A percentile compares a stretch with the other conserved stretches of the same genome.
Evolutionary conservation across 2,797 vertebrate genomes (phyloP).

Genomic region (Macroramphosus scolopax): DNA sequence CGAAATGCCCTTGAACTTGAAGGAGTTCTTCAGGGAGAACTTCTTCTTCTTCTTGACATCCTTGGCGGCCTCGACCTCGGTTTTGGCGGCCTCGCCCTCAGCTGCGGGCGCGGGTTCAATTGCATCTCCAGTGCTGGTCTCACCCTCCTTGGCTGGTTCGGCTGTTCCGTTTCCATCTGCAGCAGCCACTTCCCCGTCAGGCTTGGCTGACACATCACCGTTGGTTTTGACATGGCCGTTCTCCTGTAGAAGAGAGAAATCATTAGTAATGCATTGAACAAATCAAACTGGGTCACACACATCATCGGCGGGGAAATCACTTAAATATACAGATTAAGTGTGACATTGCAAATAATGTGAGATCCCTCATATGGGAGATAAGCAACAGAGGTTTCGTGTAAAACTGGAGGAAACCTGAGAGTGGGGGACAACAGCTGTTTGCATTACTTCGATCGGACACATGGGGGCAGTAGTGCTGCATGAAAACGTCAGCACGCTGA

Average conservation of each 20-base stretch:
- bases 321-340: too few species aligned
- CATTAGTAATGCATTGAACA: conserved; percentile 15
- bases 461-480: conserved; percentile 63
- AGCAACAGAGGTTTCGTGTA: too few species aligned
- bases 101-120: conserved; percentile 84
- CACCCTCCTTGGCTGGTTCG: conserved; percentile 76
- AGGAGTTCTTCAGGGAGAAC: conserved; percentile 93
- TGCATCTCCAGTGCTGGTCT: conserved; percentile 72
- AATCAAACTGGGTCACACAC: conserved; percentile 2
- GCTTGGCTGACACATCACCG: conserved; percentile 86
- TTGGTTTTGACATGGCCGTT: conserved; percentile 93
- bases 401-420: too few species aligned
- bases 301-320: too few species aligned
- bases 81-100: conserved; percentile 76
- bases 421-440: conserved; percentile 47
- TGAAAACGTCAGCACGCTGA: conserved; percentile 16
- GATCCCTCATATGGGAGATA: too few species aligned
- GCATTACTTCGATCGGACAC: conserved; percentile 28
- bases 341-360: too few species aligned
- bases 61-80: conserved; percentile 82
- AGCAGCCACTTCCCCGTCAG: conserved; percentile 77
- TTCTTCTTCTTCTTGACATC: conserved; percentile 92
- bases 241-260: conserved; percentile 75
- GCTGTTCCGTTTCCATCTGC: conserved; percentile 82
- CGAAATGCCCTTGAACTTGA: conserved; percentile 92